Evolutionary conservation across 2,797 vertebrate genomes (phyloP).

Genomic region (Carduelis carduelis): DNA sequence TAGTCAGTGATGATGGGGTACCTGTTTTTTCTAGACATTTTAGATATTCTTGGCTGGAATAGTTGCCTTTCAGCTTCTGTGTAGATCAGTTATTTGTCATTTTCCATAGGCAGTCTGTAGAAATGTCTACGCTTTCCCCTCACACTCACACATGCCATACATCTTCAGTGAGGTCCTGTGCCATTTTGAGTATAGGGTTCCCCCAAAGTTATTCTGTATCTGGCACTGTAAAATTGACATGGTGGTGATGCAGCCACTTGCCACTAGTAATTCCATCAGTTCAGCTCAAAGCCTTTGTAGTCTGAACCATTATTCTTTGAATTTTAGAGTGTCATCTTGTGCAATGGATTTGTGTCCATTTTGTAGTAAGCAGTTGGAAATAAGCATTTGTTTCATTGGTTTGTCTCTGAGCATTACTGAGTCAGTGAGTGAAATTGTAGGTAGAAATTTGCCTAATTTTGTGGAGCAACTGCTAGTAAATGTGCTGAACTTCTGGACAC

Average conservation of each 20-base stretch:
- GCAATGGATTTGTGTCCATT: background rate
- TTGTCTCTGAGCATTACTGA: background rate
- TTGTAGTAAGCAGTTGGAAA: background rate
- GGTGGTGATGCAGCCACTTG: background rate
- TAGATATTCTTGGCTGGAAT: background rate
- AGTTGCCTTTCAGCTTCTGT: background rate
- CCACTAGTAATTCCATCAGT: background rate
- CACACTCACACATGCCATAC: fast-evolving
- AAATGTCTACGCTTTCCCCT: background rate
- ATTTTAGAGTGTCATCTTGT: background rate
- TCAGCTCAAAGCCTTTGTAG: background rate
- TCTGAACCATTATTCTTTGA: background rate
- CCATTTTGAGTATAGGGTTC: background rate
- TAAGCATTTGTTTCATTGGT: background rate
- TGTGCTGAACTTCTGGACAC: background rate
- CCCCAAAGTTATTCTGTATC: background rate
- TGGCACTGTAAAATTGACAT: background rate
- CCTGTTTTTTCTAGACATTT: background rate
- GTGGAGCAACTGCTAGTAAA: background rate
- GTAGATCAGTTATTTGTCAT: background rate
- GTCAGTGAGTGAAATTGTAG: background rate
- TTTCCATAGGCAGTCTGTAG: background rate
- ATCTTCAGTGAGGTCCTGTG: background rate
- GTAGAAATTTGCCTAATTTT: background rate
- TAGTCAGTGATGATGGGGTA: fast-evolving